These are phyloP conservation scores for Aporrectodea caliginosa DNA, from an alignment of 1,140 invertebrate species.

Conservation along the genomic window DNA sequence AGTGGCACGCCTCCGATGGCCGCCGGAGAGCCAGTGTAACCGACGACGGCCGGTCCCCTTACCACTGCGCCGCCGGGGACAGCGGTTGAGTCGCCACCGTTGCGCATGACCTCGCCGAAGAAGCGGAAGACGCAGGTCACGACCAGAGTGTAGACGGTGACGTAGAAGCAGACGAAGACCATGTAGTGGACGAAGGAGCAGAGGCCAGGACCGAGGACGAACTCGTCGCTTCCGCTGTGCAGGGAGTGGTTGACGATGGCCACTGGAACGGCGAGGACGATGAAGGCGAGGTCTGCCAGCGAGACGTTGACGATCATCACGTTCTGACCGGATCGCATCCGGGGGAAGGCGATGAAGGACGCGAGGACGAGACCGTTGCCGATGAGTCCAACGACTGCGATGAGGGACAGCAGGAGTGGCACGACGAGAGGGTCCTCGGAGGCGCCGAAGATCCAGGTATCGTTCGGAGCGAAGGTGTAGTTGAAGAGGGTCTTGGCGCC, in stretches of 20 bases:
- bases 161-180: slow-evolving; percentile 30
- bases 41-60: background rate
- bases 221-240: background rate
- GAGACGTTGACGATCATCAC: slow-evolving; percentile 30
- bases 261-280: slow-evolving; percentile 7
- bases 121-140: slow-evolving; percentile 33
- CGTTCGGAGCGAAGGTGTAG: background rate
- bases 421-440: slow-evolving; percentile 19
- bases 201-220: background rate
- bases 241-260: slow-evolving; percentile 21
- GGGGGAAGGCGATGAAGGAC: slow-evolving; percentile 9
- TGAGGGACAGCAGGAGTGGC: slow-evolving; percentile 14
- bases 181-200: slow-evolving; percentile 30
- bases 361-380: slow-evolving; percentile 25
- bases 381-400: slow-evolving; percentile 15
- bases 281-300: slow-evolving; percentile 25
- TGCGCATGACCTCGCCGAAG: slow-evolving; percentile 21
- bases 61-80: background rate
- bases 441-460: slow-evolving; percentile 23
- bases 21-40: background rate
- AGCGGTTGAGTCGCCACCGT: too few relatives aligned
- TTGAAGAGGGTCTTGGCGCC: background rate
- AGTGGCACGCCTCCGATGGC: background rate
- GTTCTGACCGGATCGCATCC: slow-evolving; percentile 32
- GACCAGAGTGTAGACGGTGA: slow-evolving; percentile 31